phyloP scores from a whole-genome alignment of 1,140 invertebrate genomes.

The Melanaphis sacchari region DNA sequence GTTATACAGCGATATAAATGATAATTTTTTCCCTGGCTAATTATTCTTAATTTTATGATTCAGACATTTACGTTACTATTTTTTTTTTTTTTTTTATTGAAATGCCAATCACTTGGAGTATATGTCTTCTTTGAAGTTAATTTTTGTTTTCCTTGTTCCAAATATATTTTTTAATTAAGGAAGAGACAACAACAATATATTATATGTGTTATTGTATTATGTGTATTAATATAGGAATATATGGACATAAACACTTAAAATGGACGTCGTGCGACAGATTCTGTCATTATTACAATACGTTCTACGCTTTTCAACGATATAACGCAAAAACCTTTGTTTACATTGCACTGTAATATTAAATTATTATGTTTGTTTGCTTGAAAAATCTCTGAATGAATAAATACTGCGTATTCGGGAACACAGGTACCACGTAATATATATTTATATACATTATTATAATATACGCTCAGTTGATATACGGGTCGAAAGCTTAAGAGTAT shows the following conservation, averaged over 20 bases:
- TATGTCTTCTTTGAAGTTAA: not conserved
- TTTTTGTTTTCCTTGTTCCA: not conserved
- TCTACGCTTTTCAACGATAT: not conserved
- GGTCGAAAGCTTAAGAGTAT: not conserved
- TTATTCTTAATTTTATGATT: not conserved
- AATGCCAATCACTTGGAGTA: not conserved
- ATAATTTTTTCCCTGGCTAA: not conserved
- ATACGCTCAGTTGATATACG: not conserved
- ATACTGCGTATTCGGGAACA: not conserved
- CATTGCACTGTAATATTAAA: not conserved
- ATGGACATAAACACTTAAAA: not conserved
- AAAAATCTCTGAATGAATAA: not conserved
- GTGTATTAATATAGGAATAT: not conserved
- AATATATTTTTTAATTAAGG: not conserved
- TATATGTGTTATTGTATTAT: not conserved
- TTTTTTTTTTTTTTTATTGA: not conserved
- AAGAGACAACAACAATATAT: not conserved
- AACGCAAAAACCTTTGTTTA: not conserved
- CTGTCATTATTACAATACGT: not conserved
- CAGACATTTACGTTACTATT: not conserved
- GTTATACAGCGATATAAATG: not conserved
- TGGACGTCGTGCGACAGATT: too few relatives aligned
- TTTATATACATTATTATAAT: not conserved
- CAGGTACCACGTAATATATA: not conserved
- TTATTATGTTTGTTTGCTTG: not conserved